Evolutionary conservation across 2,888 invertebrate species (phyloP).

Genomic region (Chloroclysta siterata): DNA sequence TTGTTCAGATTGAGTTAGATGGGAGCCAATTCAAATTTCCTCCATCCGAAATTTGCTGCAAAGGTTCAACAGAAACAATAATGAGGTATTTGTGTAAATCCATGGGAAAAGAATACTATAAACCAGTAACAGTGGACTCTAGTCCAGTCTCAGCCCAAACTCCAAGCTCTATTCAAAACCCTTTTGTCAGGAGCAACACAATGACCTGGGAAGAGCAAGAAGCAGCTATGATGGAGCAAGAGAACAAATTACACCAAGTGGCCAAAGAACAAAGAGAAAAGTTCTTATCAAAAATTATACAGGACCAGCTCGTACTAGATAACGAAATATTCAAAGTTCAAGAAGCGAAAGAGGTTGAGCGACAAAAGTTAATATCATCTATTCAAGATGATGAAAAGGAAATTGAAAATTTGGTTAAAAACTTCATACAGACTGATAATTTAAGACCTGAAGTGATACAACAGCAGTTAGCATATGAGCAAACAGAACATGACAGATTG

Average conservation of each 20-base stretch:
- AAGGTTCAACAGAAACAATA: constrained; percentile 86
- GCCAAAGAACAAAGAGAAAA: constrained; percentile 87
- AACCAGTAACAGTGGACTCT: constrained; percentile 64
- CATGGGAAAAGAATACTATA: constrained; percentile 79
- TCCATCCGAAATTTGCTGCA: constrained; percentile 82
- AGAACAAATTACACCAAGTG: constrained; percentile 86
- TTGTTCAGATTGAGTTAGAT: constrained; percentile 87
- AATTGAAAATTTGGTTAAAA: constrained; percentile 86
- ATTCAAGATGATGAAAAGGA: constrained; percentile 88
- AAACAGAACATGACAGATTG: constrained; percentile 87
- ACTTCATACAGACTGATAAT: constrained; percentile 86
- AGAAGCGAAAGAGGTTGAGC: constrained; percentile 86
- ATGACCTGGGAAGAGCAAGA: constrained; percentile 86
- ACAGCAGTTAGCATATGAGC: constrained; percentile 88
- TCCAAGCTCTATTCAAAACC: constrained; percentile 62
- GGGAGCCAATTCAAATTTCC: constrained; percentile 87
- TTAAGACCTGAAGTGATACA: constrained; percentile 85
- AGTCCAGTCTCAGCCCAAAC: constrained; percentile 60
- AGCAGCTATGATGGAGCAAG: constrained; percentile 86
- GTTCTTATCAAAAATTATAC: constrained; percentile 79
- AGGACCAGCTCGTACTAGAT: constrained; percentile 88
- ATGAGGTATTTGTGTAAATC: constrained; percentile 86
- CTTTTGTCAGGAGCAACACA: constrained; percentile 62
- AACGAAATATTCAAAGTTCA: constrained; percentile 88
- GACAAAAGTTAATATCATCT: constrained; percentile 85